These are phyloP conservation scores for Gallinago nigripennis DNA, from an alignment of 2,797 vertebrate genomes.

Conservation along the genomic window DNA sequence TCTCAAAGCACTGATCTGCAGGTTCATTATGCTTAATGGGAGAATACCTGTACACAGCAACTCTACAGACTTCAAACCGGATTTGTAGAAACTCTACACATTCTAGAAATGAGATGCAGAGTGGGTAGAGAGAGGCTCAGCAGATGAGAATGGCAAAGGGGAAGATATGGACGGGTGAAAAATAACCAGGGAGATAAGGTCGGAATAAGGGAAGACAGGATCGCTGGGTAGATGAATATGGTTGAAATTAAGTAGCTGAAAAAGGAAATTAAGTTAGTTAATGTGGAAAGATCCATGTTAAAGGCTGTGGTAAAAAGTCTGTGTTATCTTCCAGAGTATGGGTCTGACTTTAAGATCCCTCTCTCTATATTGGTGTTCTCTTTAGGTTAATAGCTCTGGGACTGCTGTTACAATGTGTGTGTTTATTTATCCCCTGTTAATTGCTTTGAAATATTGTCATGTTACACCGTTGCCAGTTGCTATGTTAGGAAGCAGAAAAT, in stretches of 20 bases:
- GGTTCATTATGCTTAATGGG: not conserved
- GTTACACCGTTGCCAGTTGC: not conserved
- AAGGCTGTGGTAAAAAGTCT: not conserved
- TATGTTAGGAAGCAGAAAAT: slow-evolving; percentile 35
- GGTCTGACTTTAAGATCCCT: not conserved
- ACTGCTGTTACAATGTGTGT: not conserved
- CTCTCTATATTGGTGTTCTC: not conserved
- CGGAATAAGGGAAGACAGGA: not conserved
- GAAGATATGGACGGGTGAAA: not conserved
- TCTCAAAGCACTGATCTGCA: not conserved
- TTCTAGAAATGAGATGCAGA: not conserved
- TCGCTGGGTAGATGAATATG: not conserved
- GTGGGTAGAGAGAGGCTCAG: not conserved
- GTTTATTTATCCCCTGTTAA: slow-evolving; percentile 4
- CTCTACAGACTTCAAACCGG: not conserved
- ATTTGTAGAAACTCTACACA: accelerated
- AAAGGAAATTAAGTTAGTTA: not conserved
- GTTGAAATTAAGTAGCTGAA: not conserved
- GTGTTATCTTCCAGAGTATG: not conserved
- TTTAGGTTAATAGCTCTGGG: not conserved
- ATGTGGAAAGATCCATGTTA: not conserved
- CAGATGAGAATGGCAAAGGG: not conserved
- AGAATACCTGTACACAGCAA: not conserved
- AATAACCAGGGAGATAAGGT: not conserved
- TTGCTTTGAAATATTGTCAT: slow-evolving; percentile 17